Percentiles rank a stretch among this genome's conserved stretches.
Evolutionary conservation across 1,140 invertebrate species (phyloP).

Genomic region (Drosophila elegans): DNA sequence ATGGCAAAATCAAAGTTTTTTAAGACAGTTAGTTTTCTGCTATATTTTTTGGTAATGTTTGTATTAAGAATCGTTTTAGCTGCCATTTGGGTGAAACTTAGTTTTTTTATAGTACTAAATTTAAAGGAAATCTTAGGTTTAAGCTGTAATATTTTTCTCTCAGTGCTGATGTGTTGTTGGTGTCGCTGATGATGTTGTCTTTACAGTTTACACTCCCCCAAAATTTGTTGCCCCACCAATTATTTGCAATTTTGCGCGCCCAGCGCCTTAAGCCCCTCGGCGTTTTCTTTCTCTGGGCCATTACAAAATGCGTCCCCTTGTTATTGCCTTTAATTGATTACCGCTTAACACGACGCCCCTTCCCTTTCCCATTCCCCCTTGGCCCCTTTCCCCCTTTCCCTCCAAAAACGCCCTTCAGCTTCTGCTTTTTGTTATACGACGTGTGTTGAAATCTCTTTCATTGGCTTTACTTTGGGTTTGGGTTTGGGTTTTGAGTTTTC

Average conservation of each 20-base stretch:
- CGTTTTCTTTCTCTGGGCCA: slow-evolving; percentile 47
- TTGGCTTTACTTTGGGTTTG: slow-evolving; percentile 34
- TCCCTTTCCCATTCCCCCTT: slow-evolving; percentile 5
- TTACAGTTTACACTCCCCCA: slow-evolving; percentile 14
- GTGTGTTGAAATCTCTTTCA: slow-evolving; percentile 65
- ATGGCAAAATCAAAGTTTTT: too few relatives aligned
- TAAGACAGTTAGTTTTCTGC: too few relatives aligned
- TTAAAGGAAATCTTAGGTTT: too few relatives aligned
- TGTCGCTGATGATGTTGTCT: slow-evolving; percentile 48
- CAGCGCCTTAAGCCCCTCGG: slow-evolving; percentile 19
- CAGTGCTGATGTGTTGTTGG: slow-evolving; percentile 17
- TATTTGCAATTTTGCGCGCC: slow-evolving; percentile 73
- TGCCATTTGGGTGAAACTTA: too few relatives aligned
- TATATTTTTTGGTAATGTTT: too few relatives aligned
- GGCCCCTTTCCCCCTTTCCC: not conserved
- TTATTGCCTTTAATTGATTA: slow-evolving; percentile 75
- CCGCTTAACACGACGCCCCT: slow-evolving; percentile 55
- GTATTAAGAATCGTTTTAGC: too few relatives aligned
- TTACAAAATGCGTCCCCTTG: slow-evolving; percentile 46
- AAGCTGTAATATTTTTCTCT: slow-evolving; percentile 2
- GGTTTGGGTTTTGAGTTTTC: slow-evolving; percentile 26
- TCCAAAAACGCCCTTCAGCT: slow-evolving; percentile 15
- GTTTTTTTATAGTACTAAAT: too few relatives aligned
- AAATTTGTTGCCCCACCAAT: slow-evolving; percentile 51
- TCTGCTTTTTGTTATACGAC: slow-evolving; percentile 41